Base-by-base conservation (phyloP, 1,140 invertebrate species). In the Aphelinus certus region DNA sequence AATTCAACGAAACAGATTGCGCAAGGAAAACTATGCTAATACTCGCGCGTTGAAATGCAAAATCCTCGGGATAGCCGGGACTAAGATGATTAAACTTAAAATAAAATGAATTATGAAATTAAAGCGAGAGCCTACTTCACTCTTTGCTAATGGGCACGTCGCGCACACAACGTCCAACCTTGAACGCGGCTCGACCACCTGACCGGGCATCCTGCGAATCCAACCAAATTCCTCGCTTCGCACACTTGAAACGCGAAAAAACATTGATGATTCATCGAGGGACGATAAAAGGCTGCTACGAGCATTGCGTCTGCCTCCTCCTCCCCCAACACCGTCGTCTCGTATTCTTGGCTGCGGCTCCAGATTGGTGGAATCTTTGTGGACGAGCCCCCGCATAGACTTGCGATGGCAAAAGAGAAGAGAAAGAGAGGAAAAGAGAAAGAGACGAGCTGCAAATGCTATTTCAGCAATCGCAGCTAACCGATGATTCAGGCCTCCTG, bases 401-500 rank as follows among this genome's bases (percentile, higher is more conserved):
- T 10, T 2, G 55, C 10, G 65, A 67, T 60, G 51, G 49, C 10
- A 63, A 63, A 46, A n/a, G 47, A 49, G 56, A 67, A 49, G 48
- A 61, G 46, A 63, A 3, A 47, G 53, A 62, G 53, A 58, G 60
- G 62, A 47, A 61, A 46, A 77, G 63, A 72, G 67, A 48, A 72
- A 70, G 71, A 64, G 71, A 45, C 7, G 53, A 61, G 62, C 61
- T 76, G 65, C 60, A 65, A 77, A 78, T 80, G 78, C 81, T 83
- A 85, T 85, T 85, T 82, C 76, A 81, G 83, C 81, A 77, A 75
- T 69, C 73, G 75, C 79, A 81, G 79, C 82, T 75, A 81, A 7
- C 77, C 56, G 77, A 75, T 86, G 84, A 86, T 83, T 85, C 85
- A 86, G 79, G 61, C 55, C 72, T 76, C 82, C 79, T 82, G 73